Conservation (phyloP, 2,888 invertebrate genomes). For the Ophion obscuratus region DNA sequence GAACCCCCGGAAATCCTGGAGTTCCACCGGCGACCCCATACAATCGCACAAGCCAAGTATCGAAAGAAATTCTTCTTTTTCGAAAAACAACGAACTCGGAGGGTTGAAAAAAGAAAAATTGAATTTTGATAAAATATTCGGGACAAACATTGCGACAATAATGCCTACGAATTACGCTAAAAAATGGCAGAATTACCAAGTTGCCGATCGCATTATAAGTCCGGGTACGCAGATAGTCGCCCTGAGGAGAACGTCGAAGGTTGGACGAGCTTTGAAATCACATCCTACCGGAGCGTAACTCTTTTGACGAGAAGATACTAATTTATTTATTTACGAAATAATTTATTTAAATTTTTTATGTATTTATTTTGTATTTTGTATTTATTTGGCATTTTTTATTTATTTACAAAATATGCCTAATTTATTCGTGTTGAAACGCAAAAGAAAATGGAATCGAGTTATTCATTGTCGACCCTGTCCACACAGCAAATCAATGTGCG, state of each 20-base stretch:
- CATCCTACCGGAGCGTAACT: slow-evolving; percentile 29
- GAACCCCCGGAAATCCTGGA: slow-evolving; percentile 47
- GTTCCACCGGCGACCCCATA: slow-evolving; percentile 3
- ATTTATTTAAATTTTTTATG: too few relatives aligned
- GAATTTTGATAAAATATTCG: slow-evolving; percentile 11
- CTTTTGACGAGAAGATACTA: not conserved
- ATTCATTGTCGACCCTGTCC: not conserved
- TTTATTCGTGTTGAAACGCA: too few relatives aligned
- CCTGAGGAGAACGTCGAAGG: slow-evolving; percentile 40
- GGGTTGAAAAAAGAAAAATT: not conserved
- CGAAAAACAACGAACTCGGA: slow-evolving; percentile 32
- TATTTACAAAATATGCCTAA: not conserved
- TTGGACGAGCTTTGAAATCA: slow-evolving; percentile 21
- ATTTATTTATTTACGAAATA: not conserved
- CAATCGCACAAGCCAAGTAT: not conserved
- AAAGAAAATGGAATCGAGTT: not conserved
- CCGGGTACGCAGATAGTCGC: slow-evolving; percentile 63
- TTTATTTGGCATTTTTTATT: not conserved
- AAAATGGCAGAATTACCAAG: slow-evolving; percentile 73
- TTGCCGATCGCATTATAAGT: slow-evolving; percentile 74
- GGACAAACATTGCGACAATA: slow-evolving; percentile 28
- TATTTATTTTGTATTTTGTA: too few relatives aligned
- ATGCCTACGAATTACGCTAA: slow-evolving; percentile 70
- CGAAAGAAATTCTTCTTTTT: slow-evolving; percentile 3
- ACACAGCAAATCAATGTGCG: too few relatives aligned